Conservation (phyloP, 2,113 vertebrate species). For the Nyctibius bracteatus region DNA sequence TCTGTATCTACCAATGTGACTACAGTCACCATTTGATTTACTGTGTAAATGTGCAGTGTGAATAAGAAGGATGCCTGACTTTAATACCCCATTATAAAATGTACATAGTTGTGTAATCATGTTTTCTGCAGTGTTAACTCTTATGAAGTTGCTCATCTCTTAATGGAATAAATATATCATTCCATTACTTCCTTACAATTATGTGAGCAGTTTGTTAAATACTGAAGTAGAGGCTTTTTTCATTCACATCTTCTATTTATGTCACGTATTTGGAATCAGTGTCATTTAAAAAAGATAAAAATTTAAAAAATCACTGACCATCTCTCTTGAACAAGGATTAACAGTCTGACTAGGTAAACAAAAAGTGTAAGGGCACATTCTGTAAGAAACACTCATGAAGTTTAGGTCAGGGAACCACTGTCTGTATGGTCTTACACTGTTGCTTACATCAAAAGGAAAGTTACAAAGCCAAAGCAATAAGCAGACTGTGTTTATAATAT, state of each 20-base stretch:
- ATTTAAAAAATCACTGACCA: not conserved
- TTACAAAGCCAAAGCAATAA: not conserved
- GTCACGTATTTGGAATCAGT: not conserved
- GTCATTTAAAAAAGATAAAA: not conserved
- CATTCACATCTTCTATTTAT: not conserved
- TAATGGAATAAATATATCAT: not conserved
- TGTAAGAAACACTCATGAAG: not conserved
- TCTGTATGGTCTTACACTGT: not conserved
- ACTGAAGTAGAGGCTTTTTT: not conserved
- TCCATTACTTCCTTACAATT: not conserved
- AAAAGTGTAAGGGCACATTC: not conserved
- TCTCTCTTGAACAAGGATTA: not conserved
- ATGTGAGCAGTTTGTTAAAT: not conserved
- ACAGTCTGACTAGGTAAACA: not conserved
- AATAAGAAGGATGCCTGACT: not conserved
- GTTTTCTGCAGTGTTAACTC: not conserved
- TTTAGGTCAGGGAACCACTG: not conserved
- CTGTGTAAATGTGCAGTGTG: not conserved
- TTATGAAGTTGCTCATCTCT: not conserved
- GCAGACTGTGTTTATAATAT: not conserved
- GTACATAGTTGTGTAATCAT: rapidly evolving
- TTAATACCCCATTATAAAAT: not conserved
- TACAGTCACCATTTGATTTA: not conserved
- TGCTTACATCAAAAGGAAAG: not conserved
- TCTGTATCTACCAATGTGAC: not conserved